These are phyloP conservation scores for Poecilobothrus nobilitatus DNA, from an alignment of 2,888 invertebrate genomes.

Conservation along the genomic window DNA sequence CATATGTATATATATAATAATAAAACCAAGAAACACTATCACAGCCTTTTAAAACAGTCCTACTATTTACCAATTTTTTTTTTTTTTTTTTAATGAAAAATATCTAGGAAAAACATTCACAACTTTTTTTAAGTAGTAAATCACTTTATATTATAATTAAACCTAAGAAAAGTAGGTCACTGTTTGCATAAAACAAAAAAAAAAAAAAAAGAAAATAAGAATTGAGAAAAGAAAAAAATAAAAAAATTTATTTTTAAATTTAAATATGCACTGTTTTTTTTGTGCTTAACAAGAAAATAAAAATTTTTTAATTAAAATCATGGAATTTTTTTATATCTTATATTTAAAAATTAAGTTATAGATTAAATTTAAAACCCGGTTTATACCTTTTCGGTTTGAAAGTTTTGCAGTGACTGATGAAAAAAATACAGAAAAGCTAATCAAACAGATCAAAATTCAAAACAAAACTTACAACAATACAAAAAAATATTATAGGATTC, in stretches of 20 bases:
- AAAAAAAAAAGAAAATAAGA: background rate
- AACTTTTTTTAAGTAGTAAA: too few relatives aligned
- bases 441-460: background rate
- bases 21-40: background rate
- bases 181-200: background rate
- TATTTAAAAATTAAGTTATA: background rate
- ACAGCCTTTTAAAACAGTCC: slow-evolving; percentile 1
- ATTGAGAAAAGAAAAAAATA: background rate
- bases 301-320: background rate
- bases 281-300: background rate
- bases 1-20: background rate
- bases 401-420: slow-evolving; percentile 8
- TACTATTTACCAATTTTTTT: background rate
- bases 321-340: background rate
- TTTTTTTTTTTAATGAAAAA: background rate
- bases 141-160: background rate
- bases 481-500: background rate
- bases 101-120: too few relatives aligned
- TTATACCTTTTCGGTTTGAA: slow-evolving; percentile 2
- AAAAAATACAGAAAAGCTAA: background rate
- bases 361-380: background rate
- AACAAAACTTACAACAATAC: background rate
- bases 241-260: too few relatives aligned
- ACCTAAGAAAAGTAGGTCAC: background rate
- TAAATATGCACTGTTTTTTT: too few relatives aligned